Base-by-base conservation (phyloP, 1,140 invertebrate species). In the Amphibalanus amphitrite region DNA sequence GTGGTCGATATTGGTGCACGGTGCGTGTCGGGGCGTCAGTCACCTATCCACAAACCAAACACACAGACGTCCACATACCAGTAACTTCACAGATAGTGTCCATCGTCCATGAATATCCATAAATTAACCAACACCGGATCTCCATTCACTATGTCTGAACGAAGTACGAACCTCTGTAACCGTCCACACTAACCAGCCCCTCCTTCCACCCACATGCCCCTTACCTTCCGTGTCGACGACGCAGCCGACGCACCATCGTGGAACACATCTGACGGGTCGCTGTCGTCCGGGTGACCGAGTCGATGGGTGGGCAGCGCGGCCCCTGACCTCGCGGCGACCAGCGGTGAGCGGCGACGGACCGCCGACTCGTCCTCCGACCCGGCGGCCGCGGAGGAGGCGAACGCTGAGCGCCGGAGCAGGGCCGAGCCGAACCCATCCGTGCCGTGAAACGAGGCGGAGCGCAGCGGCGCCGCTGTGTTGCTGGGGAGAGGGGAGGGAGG, bases 371-470 rank as follows among this genome's bases (percentile, higher is more conserved):
- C 47, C 47, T 59, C 47, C 10, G 47, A 59, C 6, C 13, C 47
- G 47, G 33, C 33, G 33, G 33, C 33, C 4, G 33, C 33, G 33
- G 33, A 4, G 33, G 33, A 4, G 33, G 47, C 47, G 47, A 59
- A 59, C 47, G 6, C 47, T 13, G 13, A 13, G 1, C 47, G 47
- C 47, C 47, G 47, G 10, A 59, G 47, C 20, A 71, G 67, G 1
- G 64, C 28, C 29, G 64, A 28, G 25, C 77, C 74, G 70, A 78
- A 75, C 47, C 77, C 80, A 69, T 81, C 78, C 28, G 83, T 83
- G 40, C 83, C 82, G 73, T 84, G 83, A 75, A 84, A 84, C 70
- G 83, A 84, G 25, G 83, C 83, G 13, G 83, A 84, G 29, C 83
- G 77, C 28, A 84, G 74, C 10, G 84, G 80, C 6, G 81, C 82